Evolutionary conservation across 2,113 vertebrate genomes (phyloP).

Genomic region (human (Homo sapiens)): DNA sequence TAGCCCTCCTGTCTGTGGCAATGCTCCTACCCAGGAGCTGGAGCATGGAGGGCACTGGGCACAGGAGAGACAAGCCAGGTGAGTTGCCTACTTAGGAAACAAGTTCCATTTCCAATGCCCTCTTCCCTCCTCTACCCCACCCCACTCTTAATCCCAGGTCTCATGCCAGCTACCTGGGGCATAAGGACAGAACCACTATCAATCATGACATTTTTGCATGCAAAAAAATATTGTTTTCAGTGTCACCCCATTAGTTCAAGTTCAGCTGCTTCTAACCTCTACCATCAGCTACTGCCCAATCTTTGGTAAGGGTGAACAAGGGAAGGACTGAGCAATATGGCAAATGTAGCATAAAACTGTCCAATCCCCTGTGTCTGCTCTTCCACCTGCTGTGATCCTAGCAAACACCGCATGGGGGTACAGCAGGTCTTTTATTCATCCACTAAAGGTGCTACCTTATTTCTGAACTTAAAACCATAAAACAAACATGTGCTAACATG

Average conservation of each 20-base stretch:
- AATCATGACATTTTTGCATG: no score
- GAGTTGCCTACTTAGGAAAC: not conserved
- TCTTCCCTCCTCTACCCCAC: not conserved
- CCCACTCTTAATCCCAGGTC: not conserved
- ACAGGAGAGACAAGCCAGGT: no score
- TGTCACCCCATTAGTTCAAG: not conserved
- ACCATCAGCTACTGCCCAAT: accelerated
- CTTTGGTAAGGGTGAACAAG: not conserved
- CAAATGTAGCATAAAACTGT: accelerated
- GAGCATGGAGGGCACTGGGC: accelerated
- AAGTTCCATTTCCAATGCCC: accelerated
- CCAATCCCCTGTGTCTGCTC: not conserved
- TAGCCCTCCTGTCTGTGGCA: accelerated
- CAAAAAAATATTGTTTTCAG: not conserved
- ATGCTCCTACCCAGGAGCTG: no score
- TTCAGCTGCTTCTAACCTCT: not conserved
- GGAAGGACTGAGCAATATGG: not conserved
- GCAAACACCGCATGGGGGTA: accelerated
- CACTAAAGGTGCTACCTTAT: not conserved
- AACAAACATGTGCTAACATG: accelerated
- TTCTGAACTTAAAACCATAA: not conserved
- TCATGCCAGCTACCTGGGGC: no score
- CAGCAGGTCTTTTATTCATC: no score
- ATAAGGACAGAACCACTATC: accelerated
- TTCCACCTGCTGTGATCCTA: accelerated